Percentiles rank a stretch among this genome's conserved stretches.
Evolutionary conservation across 23 tunicate species (phyloP).

Genomic region (Trididemnum nubilum): DNA sequence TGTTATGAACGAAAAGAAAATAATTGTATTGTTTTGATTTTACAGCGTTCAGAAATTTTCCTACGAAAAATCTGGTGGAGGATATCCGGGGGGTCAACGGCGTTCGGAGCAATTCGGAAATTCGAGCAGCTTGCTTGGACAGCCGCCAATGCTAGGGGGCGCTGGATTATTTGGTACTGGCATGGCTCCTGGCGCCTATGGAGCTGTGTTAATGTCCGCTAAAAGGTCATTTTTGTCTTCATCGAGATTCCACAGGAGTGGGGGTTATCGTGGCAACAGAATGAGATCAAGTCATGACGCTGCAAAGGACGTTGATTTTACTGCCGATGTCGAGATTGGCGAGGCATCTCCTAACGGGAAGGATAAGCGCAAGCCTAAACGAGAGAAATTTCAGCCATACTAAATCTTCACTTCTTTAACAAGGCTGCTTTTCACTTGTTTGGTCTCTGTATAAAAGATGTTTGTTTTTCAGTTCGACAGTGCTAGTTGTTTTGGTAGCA

Average conservation of each 20-base stretch:
- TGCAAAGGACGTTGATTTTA: constrained; percentile 30
- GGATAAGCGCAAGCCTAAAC: constrained; percentile 74
- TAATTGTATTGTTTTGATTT: too few relatives aligned
- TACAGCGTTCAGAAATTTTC: constrained; percentile 42
- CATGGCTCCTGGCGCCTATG: constrained; percentile 38
- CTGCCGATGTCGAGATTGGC: constrained; percentile 49
- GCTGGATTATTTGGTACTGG: constrained; percentile 31
- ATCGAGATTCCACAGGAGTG: background rate
- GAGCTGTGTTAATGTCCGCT: constrained; percentile 40
- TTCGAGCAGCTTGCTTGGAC: constrained; percentile 39
- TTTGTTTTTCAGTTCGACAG: too few relatives aligned
- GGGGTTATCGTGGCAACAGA: constrained; percentile 20
- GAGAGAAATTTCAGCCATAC: constrained; percentile 90
- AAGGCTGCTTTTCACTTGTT: too few relatives aligned
- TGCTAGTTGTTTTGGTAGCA: too few relatives aligned
- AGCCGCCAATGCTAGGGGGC: constrained; percentile 30
- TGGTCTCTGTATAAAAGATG: too few relatives aligned
- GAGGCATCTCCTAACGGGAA: constrained; percentile 89
- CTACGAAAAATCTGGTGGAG: constrained; percentile 11
- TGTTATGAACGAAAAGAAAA: too few relatives aligned
- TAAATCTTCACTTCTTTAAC: too few relatives aligned
- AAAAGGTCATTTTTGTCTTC: constrained; percentile 32
- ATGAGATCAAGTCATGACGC: background rate
- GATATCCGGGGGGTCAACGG: background rate
- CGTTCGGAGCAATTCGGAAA: constrained; percentile 22